Conservation (phyloP, 2,888 invertebrate genomes). For the Harmothoe impar region DNA sequence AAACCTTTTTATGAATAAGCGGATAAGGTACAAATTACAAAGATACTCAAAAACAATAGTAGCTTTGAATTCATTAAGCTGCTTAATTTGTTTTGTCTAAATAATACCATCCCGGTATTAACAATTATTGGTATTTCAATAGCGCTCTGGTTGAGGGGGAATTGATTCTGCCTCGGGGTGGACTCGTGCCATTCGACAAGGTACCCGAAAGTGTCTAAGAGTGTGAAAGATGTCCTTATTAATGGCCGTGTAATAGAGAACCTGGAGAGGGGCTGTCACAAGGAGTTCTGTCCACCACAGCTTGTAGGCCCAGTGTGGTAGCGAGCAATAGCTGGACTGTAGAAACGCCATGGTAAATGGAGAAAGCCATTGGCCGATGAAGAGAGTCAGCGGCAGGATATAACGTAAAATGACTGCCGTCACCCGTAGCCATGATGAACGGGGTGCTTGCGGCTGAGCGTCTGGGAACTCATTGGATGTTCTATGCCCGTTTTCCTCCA, state of each 20-base stretch:
- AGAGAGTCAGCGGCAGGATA: not conserved
- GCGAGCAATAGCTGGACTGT: not conserved
- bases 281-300: slow-evolving; percentile 32
- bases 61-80: too few relatives aligned
- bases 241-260: not conserved
- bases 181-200: not conserved
- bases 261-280: not conserved
- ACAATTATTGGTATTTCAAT: too few relatives aligned
- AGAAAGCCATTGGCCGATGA: not conserved
- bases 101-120: too few relatives aligned
- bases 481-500: not conserved
- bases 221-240: not conserved
- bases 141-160: not conserved
- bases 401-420: not conserved
- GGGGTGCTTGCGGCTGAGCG: not conserved
- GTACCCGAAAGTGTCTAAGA: not conserved
- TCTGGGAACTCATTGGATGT: not conserved
- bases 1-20: too few relatives aligned
- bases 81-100: too few relatives aligned
- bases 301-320: not conserved
- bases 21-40: too few relatives aligned
- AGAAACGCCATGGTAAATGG: not conserved
- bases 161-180: not conserved
- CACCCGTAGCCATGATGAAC: not conserved
- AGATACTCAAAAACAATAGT: too few relatives aligned